Evolutionary conservation across 2,888 invertebrate genomes (phyloP).

Genomic region (Disparrhopalites patrizii): DNA sequence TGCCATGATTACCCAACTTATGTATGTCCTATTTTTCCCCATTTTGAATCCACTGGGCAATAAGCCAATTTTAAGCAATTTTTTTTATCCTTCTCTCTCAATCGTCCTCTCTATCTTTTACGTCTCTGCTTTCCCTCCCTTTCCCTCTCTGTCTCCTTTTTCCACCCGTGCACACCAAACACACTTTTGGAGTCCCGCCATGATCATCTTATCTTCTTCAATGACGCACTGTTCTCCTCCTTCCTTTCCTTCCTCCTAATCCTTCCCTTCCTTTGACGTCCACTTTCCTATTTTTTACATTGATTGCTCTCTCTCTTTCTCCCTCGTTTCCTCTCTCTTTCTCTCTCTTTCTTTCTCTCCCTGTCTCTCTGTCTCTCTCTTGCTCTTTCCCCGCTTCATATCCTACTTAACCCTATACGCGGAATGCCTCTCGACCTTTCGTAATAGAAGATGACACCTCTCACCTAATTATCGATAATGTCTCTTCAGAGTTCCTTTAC

Average conservation of each 20-base stretch:
- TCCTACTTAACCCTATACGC: too few species aligned
- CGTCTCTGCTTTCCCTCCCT: background rate
- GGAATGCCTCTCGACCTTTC: too few species aligned
- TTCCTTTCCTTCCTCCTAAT: background rate
- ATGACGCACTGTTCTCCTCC: background rate
- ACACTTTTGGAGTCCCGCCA: slow-evolving; percentile 17
- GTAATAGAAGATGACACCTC: too few species aligned
- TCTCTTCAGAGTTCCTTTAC: too few species aligned
- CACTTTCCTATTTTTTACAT: slow-evolving; percentile 7
- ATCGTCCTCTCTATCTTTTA: background rate
- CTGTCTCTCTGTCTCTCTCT: background rate
- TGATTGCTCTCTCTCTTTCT: slow-evolving; percentile 10
- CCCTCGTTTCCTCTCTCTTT: background rate
- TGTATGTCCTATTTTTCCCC: too few species aligned
- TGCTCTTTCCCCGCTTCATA: too few species aligned
- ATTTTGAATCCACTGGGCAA: background rate
- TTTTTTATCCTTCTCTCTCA: background rate
- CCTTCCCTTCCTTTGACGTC: background rate
- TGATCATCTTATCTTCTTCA: slow-evolving; percentile 10
- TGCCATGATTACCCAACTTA: too few species aligned
- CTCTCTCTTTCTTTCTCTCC: background rate
- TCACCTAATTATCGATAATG: too few species aligned
- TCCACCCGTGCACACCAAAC: too few species aligned
- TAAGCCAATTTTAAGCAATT: too few species aligned
- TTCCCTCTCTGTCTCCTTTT: background rate